These are phyloP conservation scores for Typhlichthys subterraneus DNA, from an alignment of 2,797 vertebrate genomes.

Conservation along the genomic window DNA sequence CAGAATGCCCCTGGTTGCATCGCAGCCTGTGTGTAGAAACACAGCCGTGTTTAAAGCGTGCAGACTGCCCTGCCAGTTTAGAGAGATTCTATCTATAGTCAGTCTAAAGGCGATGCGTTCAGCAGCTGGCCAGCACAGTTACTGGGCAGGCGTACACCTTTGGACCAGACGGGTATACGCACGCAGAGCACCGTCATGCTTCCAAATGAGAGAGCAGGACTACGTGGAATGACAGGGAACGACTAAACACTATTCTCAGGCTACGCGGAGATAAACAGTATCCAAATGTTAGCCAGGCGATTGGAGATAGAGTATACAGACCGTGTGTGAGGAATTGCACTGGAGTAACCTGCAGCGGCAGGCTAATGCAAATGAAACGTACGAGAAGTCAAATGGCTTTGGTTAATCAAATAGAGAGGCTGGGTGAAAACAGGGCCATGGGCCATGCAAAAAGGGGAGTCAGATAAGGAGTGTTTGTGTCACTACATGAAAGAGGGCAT, in stretches of 20 bases:
- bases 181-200: conserved; percentile 11
- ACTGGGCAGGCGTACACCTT: conserved; percentile 52
- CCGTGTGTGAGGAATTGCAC: not conserved
- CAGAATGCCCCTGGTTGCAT: conserved; percentile 6
- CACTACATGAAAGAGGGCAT: conserved; percentile 5
- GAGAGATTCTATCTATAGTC: conserved; percentile 55
- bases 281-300: conserved; percentile 1
- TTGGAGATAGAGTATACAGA: not conserved
- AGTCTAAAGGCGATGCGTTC: conserved; percentile 44
- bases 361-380: not conserved
- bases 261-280: conserved; percentile 13
- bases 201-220: conserved; percentile 45
- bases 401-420: conserved; percentile 17
- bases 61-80: conserved; percentile 34
- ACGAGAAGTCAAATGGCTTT: not conserved
- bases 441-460: not conserved
- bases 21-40: conserved; percentile 8
- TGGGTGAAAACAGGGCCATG: not conserved
- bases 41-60: conserved; percentile 40
- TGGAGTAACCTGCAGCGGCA: not conserved
- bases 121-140: conserved; percentile 47
- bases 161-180: conserved; percentile 19
- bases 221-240: conserved; percentile 24
- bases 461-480: not conserved
- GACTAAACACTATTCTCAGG: conserved; percentile 29